These are phyloP conservation scores for Apolygus lucorum DNA, from an alignment of 1,140 invertebrate species.

Conservation along the genomic window DNA sequence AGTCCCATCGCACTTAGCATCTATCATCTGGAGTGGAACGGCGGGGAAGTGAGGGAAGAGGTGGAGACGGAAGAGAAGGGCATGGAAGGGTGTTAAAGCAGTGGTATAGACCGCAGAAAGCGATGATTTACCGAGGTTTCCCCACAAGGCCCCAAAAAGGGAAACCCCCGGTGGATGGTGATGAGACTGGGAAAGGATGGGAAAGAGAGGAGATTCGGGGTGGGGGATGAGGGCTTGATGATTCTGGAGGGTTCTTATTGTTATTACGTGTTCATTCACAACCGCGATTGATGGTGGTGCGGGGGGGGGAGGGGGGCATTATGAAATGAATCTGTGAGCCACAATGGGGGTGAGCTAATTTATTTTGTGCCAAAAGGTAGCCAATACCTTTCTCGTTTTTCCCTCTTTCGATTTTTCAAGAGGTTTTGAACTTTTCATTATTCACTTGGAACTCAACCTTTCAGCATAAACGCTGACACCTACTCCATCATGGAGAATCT, in stretches of 20 bases:
- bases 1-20: slow-evolving; percentile 13
- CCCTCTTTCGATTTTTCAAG: too few relatives aligned
- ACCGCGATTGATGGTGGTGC: not conserved
- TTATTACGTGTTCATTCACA: slow-evolving; percentile 9
- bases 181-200: not conserved
- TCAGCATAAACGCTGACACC: too few relatives aligned
- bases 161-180: not conserved
- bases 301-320: not conserved
- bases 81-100: too few relatives aligned
- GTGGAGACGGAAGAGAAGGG: not conserved
- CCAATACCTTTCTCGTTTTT: too few relatives aligned
- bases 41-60: not conserved
- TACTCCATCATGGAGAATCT: too few relatives aligned
- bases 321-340: slow-evolving; percentile 8
- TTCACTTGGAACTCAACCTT: too few relatives aligned
- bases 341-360: slow-evolving; percentile 7
- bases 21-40: not conserved
- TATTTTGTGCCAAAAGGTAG: too few relatives aligned
- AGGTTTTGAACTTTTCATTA: too few relatives aligned
- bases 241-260: slow-evolving; percentile 7
- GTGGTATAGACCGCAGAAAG: not conserved
- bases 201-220: not conserved
- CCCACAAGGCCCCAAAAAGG: not conserved
- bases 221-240: too few relatives aligned
- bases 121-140: not conserved